phyloP scores from a whole-genome alignment of 2,797 vertebrate genomes.

The Heliangelus exortis region DNA sequence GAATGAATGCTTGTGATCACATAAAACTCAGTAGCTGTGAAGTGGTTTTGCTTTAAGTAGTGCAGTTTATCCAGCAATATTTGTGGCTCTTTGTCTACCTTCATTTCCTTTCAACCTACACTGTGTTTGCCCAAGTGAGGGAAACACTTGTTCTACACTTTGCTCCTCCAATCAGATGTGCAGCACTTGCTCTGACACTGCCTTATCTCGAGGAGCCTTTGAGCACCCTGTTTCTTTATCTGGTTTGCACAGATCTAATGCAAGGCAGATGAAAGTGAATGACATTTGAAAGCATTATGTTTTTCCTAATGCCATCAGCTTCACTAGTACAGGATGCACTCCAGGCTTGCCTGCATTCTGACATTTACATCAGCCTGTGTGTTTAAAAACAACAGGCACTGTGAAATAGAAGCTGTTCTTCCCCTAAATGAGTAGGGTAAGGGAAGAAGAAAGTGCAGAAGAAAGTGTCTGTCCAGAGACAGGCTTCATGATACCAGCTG shows the following conservation, averaged over 20 bases:
- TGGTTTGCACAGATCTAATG: not conserved
- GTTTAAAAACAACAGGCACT: not conserved
- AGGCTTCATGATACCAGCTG: not conserved
- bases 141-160: not conserved
- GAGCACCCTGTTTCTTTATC: not conserved
- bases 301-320: accelerated
- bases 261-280: not conserved
- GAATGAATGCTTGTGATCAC: not conserved
- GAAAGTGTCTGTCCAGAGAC: not conserved
- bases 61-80: not conserved
- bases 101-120: not conserved
- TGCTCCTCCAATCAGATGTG: not conserved
- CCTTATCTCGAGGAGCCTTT: not conserved
- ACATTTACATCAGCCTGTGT: not conserved
- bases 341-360: not conserved
- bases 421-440: not conserved
- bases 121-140: not conserved
- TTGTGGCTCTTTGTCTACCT: not conserved
- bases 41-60: not conserved
- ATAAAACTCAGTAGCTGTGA: not conserved
- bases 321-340: not conserved
- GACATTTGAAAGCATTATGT: not conserved
- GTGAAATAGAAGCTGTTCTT: not conserved
- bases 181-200: not conserved
- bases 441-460: not conserved